A percentile compares a stretch with the other conserved stretches of the same genome.
Evolutionary conservation across 2,113 vertebrate species (phyloP).

Genomic region (Ovibos moschatus): DNA sequence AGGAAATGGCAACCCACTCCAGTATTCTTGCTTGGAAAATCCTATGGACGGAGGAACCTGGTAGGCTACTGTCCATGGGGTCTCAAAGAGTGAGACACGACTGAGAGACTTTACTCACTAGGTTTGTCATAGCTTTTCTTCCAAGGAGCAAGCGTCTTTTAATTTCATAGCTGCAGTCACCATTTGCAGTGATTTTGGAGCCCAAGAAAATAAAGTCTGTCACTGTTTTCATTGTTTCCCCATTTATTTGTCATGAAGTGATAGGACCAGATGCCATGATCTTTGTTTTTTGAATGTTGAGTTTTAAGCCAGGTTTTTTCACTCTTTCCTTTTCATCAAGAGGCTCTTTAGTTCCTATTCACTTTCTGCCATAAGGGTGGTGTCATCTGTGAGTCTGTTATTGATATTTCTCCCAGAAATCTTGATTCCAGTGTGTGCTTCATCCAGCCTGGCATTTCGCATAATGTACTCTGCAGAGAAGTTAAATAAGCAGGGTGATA

Average conservation of each 20-base stretch:
- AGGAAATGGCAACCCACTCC: background rate
- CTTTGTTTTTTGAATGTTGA: background rate
- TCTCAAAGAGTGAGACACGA: background rate
- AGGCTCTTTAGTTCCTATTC: background rate
- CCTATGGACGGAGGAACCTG: background rate
- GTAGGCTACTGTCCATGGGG: background rate
- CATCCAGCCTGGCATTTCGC: fast-evolving
- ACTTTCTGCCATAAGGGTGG: background rate
- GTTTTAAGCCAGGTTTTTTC: background rate
- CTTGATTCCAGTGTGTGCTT: background rate
- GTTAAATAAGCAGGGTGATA: background rate
- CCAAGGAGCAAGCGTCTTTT: background rate
- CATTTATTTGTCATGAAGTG: background rate
- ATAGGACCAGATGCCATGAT: background rate
- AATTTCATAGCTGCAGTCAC: background rate
- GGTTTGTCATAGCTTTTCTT: background rate
- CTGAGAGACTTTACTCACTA: background rate
- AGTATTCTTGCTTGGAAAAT: background rate
- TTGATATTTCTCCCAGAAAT: background rate
- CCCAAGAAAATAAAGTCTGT: background rate
- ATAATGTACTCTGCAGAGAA: background rate
- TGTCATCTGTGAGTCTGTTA: background rate
- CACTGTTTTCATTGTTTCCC: background rate
- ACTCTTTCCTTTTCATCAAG: background rate
- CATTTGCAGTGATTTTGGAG: background rate